A percentile compares a stretch with the other conserved stretches of the same genome.
These are phyloP conservation scores for Sparidentex hasta DNA, from an alignment of 2,797 vertebrate genomes.

Conservation along the genomic window DNA sequence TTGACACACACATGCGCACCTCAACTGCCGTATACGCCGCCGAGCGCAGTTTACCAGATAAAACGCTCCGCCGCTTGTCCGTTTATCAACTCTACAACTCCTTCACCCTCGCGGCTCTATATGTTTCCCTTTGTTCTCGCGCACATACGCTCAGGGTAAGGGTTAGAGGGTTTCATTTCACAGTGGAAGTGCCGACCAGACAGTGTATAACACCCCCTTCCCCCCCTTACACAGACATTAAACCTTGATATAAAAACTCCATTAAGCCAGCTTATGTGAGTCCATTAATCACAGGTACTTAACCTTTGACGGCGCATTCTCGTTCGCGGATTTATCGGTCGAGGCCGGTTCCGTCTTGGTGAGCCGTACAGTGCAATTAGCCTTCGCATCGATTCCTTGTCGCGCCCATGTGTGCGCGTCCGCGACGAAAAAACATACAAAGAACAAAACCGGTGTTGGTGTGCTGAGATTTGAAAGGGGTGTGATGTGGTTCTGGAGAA, in stretches of 20 bases:
- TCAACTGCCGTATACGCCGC: constrained; percentile 25
- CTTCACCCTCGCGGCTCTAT: not conserved
- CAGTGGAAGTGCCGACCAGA: constrained; percentile 1
- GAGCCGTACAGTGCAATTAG: constrained; percentile 30
- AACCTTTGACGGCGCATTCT: constrained; percentile 51
- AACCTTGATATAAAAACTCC: constrained; percentile 41
- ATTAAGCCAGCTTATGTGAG: constrained; percentile 32
- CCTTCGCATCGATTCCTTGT: constrained; percentile 39
- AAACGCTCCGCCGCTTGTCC: constrained; percentile 50
- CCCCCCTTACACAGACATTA: not conserved
- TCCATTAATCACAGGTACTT: constrained; percentile 62
- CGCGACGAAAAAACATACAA: not conserved
- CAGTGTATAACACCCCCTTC: not conserved
- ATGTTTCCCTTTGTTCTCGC: not conserved
- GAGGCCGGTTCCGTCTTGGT: not conserved
- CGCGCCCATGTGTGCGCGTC: not conserved
- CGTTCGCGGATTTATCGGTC: constrained; percentile 33
- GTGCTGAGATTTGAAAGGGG: not conserved
- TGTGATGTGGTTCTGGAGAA: too few species aligned
- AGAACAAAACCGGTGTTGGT: not conserved
- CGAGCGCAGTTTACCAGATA: constrained; percentile 35
- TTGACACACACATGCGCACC: constrained; percentile 60
- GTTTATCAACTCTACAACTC: constrained; percentile 47
- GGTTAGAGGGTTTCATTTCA: not conserved
- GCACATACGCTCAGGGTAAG: not conserved